Percentiles rank a stretch among this genome's conserved stretches.
phyloP scores from a whole-genome alignment of 2,113 vertebrate species.

The Hippocampus mohnikei region DNA sequence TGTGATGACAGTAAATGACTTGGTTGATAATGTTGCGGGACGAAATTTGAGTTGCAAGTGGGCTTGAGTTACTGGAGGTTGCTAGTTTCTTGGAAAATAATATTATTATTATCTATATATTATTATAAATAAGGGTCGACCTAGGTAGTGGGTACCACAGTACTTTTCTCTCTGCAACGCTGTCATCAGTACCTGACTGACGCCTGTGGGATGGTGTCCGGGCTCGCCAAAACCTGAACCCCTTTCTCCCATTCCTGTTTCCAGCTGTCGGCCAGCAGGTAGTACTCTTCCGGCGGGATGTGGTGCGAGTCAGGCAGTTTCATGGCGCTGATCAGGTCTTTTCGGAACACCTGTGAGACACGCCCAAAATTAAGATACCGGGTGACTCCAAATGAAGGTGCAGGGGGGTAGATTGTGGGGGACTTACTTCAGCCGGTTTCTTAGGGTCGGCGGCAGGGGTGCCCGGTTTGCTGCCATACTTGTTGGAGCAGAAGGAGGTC shows the following conservation, averaged over 20 bases:
- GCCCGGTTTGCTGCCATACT: conserved; percentile 85
- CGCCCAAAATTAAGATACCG: neutral
- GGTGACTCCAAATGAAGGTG: too few species aligned
- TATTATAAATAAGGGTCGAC: too few species aligned
- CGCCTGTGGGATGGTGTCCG: conserved; percentile 84
- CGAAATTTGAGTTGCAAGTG: too few species aligned
- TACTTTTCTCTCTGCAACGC: too few species aligned
- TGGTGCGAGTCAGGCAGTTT: conserved; percentile 96
- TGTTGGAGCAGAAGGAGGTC: conserved; percentile 87
- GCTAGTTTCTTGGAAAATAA: too few species aligned
- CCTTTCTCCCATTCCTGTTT: conserved; percentile 99
- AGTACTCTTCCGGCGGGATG: conserved; percentile 88
- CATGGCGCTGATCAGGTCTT: conserved; percentile 99
- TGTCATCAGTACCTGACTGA: conserved; percentile 75
- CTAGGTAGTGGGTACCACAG: too few species aligned
- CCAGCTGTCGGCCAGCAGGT: conserved; percentile 91
- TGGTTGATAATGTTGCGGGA: too few species aligned
- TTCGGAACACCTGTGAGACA: conserved; percentile 86
- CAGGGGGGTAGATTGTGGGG: too few species aligned
- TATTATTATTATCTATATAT: too few species aligned
- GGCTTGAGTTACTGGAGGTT: too few species aligned
- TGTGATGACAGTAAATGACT: too few species aligned
- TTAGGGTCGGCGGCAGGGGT: conserved; percentile 82
- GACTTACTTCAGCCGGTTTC: conserved; percentile 90
- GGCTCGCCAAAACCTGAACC: conserved; percentile 91